A percentile compares a stretch with the other conserved stretches of the same genome.
Conservation (phyloP, 1,140 invertebrate species). For the Apolygus lucorum region DNA sequence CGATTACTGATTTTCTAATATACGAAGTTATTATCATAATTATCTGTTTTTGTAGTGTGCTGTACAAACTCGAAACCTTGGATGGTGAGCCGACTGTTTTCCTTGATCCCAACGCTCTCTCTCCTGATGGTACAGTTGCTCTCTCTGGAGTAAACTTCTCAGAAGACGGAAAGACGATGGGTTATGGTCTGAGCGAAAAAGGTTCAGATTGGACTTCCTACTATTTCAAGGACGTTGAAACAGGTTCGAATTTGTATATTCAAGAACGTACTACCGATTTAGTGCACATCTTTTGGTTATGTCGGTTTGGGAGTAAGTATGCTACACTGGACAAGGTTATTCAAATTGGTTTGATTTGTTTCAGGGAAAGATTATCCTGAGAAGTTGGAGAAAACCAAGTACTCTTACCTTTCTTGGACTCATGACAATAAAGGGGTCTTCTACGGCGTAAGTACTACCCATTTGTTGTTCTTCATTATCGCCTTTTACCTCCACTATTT, state of each 20-base stretch:
- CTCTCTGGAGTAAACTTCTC: conserved; percentile 73
- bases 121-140: conserved; percentile 87
- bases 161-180: conserved; percentile 80
- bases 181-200: conserved; percentile 83
- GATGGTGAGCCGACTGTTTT: conserved; percentile 77
- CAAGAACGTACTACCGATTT: background rate
- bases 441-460: conserved; percentile 77
- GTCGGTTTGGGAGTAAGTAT: conserved; percentile 5
- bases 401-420: conserved; percentile 84
- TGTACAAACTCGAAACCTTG: conserved; percentile 81
- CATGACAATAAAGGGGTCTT: conserved; percentile 92
- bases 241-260: conserved; percentile 44
- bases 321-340: no score
- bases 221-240: conserved; percentile 66
- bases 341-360: no score
- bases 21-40: no score
- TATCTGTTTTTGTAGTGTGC: conserved; percentile 69
- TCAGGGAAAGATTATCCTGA: conserved; percentile 80
- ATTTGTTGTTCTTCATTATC: no score
- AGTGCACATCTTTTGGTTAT: no score
- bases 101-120: conserved; percentile 87
- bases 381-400: conserved; percentile 83
- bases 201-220: conserved; percentile 95
- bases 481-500: no score
- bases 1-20: no score